Base-by-base conservation (phyloP, 2,888 invertebrate genomes). In the Nomada hirtipes region DNA sequence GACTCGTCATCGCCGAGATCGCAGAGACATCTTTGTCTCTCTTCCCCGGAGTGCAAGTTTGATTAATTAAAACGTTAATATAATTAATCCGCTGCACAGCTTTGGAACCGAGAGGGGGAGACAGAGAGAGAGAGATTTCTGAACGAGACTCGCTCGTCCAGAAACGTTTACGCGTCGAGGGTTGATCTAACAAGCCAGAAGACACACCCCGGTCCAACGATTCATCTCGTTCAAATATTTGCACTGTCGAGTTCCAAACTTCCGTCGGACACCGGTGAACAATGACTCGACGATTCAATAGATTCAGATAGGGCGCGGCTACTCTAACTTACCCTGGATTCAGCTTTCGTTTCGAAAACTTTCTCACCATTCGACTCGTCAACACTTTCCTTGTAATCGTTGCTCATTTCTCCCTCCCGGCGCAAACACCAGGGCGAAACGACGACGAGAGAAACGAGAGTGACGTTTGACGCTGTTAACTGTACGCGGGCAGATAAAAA, bases 41-140 rank as follows among this genome's bases (percentile, higher is more conserved):
- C 61, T 47, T 59, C 50, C 23, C 42, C 26, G 18, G 7, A 57
- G 50, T 65, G 29, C 60, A 57, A 67, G 44, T 44, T 78, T 81
- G 78, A 85, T 85, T 85, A 85, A 85, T 85, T 83, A 83, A 85
- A 78, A 70, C 83, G 77, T 80, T 84, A 83, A 81, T 78, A 75
- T 78, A 84, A 85, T 85, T 81, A 85, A 84, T 81, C 77, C 78
- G 64, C 9, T 52, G 57, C 18, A 20, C 15, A 29, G 50, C 65
- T 52, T 36, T 67, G 67, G n/a, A 44, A 53, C 29, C 2, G 59
- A 4, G 20, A 18, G 1, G 15, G 4, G 4, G 2, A n/a, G 18
- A 9, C 4, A 23, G 42, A 7, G 57, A 18, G 2, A 1, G 42
- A 53, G 18, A 29, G 23, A 13, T 44, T n/a, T 23, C 36, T 47